phyloP scores from a whole-genome alignment of 1,140 invertebrate species.

The Megalonaias nervosa region DNA sequence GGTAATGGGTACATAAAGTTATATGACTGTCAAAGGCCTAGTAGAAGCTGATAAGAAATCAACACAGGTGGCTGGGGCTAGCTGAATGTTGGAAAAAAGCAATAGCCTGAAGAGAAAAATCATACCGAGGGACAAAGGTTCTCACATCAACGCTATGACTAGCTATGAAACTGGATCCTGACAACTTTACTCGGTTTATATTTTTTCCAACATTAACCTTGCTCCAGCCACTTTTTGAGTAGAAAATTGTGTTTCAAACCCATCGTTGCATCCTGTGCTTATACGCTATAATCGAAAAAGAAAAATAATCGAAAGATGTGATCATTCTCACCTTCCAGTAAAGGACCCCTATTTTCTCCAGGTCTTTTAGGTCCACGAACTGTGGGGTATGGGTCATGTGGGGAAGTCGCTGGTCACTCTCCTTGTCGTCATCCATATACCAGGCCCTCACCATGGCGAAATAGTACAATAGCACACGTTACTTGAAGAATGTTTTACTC shows the following conservation, averaged over 20 bases:
- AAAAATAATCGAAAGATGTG: not conserved
- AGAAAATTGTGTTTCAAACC: not conserved
- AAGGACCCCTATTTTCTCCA: constrained; percentile 19
- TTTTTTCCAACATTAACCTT: not conserved
- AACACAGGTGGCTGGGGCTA: too few species aligned
- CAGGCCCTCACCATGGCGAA: constrained; percentile 20
- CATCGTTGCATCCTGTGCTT: too few species aligned
- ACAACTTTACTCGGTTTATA: not conserved
- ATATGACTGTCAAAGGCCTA: too few species aligned
- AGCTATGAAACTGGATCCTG: not conserved
- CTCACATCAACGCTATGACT: not conserved
- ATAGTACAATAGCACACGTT: too few species aligned
- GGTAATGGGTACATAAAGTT: too few species aligned
- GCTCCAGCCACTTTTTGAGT: not conserved
- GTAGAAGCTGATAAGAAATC: too few species aligned
- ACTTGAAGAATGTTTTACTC: too few species aligned
- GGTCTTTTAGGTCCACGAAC: constrained; percentile 6
- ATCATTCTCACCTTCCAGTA: constrained; percentile 19
- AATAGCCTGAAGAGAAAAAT: too few species aligned
- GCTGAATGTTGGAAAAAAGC: too few species aligned
- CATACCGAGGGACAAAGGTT: too few species aligned
- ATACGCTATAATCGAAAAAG: constrained; percentile 1
- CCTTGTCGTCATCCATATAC: constrained; percentile 28
- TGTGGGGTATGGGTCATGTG: constrained; percentile 15
- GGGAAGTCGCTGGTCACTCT: constrained; percentile 17